Conservation (phyloP, 1,140 invertebrate genomes). For the Tetramorium simillimum region DNA sequence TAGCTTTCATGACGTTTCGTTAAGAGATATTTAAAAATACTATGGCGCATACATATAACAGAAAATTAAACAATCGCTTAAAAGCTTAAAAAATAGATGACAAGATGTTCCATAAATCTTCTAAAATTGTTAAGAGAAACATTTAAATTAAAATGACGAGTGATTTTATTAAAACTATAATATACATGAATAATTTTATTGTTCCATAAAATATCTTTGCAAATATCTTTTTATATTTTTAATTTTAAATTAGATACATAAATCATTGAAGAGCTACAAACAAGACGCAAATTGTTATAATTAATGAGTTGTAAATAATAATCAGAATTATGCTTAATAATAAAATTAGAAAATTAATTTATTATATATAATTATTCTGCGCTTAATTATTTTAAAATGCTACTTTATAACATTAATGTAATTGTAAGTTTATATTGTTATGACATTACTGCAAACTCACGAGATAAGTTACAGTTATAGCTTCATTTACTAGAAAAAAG, state of each 20-base stretch:
- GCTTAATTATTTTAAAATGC: neutral
- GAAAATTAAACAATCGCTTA: neutral
- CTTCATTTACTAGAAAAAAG: neutral
- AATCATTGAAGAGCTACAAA: neutral
- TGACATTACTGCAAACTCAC: neutral
- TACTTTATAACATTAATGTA: neutral
- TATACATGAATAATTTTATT: neutral
- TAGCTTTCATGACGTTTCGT: conserved; percentile 23
- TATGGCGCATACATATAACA: neutral
- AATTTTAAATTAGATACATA: neutral
- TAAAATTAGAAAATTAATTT: neutral
- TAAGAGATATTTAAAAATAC: conserved; percentile 10
- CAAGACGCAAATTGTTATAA: neutral
- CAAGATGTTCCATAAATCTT: neutral
- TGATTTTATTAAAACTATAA: neutral
- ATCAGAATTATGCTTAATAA: neutral
- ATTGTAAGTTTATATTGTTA: neutral
- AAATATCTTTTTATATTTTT: neutral
- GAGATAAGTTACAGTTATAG: neutral
- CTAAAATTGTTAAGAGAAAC: neutral
- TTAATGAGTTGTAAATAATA: neutral
- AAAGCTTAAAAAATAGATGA: neutral
- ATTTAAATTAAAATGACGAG: neutral
- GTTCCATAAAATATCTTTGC: neutral
- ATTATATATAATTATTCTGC: neutral